These are phyloP conservation scores for Lepidurus arcticus DNA, from an alignment of 1,140 invertebrate genomes.

Conservation along the genomic window DNA sequence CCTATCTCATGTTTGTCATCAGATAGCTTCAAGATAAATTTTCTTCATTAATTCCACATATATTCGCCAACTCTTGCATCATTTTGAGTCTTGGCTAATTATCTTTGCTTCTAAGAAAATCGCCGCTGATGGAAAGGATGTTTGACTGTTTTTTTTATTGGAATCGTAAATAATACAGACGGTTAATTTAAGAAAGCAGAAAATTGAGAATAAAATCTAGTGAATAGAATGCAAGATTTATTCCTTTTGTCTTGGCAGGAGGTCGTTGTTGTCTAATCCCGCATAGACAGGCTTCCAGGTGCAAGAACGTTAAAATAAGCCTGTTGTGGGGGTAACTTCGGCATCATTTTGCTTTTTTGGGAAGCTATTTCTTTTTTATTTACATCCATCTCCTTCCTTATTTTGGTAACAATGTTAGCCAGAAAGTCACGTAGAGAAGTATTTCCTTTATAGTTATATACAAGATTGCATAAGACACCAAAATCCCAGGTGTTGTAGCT, in stretches of 20 bases:
- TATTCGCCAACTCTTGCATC: too few relatives aligned
- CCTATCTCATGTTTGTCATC: conserved; percentile 7
- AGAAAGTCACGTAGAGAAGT: neutral
- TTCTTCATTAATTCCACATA: neutral
- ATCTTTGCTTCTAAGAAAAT: neutral
- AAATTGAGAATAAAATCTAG: neutral
- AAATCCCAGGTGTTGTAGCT: neutral
- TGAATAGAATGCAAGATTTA: neutral
- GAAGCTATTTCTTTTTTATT: neutral
- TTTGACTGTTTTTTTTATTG: too few relatives aligned
- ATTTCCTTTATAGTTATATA: neutral
- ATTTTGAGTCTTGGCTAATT: neutral
- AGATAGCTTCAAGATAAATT: neutral
- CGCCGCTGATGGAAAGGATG: too few relatives aligned
- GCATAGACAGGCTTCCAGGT: neutral
- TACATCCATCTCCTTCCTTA: neutral
- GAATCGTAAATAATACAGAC: neutral
- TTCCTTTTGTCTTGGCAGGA: neutral
- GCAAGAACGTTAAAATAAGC: neutral
- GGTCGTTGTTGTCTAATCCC: neutral
- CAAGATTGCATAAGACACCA: neutral
- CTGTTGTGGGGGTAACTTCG: neutral
- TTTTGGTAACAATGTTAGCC: neutral
- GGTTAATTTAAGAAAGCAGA: neutral
- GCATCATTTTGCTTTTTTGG: conserved; percentile 8